Percentiles rank a stretch among this genome's conserved stretches.
Evolutionary conservation across 2,113 vertebrate species (phyloP).

Genomic region (Coracopsis vasa): DNA sequence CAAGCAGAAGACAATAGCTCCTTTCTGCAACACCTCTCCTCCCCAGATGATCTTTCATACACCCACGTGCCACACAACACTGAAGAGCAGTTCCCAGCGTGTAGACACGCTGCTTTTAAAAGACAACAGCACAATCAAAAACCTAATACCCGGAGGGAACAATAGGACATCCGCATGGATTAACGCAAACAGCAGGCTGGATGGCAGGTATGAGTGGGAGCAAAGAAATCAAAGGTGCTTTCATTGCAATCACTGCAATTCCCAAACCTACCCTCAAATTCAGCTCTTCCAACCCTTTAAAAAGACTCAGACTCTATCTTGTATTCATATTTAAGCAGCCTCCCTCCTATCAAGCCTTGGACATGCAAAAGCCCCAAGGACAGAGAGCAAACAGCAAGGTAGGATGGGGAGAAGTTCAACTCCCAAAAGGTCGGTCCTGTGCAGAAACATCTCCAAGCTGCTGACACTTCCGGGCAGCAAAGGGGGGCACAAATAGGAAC

Average conservation of each 20-base stretch:
- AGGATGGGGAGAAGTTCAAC: not conserved
- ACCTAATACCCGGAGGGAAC: not conserved
- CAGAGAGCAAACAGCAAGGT: not conserved
- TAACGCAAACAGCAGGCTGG: not conserved
- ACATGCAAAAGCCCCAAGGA: not conserved
- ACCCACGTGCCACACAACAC: not conserved
- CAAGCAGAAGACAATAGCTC: not conserved
- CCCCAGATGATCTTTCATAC: not conserved
- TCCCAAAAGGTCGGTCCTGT: not conserved
- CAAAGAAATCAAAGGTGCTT: not conserved
- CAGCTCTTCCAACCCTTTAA: not conserved
- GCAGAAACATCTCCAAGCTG: not conserved
- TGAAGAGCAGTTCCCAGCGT: not conserved
- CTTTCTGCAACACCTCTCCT: not conserved
- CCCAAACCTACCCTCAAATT: not conserved
- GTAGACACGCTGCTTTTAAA: not conserved
- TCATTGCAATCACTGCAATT: not conserved
- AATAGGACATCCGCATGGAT: rapidly evolving
- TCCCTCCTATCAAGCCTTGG: not conserved
- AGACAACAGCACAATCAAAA: not conserved
- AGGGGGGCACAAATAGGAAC: not conserved
- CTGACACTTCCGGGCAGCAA: not conserved
- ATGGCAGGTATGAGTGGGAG: not conserved
- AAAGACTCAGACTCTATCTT: not conserved
- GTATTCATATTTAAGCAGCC: not conserved